These are phyloP conservation scores for Anomalospiza imberbis DNA, from an alignment of 2,797 vertebrate genomes.

Conservation along the genomic window DNA sequence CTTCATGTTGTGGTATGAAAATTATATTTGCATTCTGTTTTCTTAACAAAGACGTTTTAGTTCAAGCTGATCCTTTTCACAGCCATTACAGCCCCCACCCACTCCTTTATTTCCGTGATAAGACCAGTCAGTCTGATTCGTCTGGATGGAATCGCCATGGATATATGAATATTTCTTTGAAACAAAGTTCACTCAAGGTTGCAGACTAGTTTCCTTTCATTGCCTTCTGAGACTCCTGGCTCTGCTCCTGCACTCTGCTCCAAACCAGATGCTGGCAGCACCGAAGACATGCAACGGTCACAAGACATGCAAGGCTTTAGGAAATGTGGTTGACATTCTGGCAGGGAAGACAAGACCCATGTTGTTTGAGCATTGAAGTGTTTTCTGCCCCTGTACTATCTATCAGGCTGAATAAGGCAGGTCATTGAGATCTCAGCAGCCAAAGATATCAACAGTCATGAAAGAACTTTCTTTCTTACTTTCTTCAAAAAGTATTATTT, in stretches of 20 bases:
- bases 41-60: background rate
- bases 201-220: conserved; percentile 23
- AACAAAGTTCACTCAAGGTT: conserved; percentile 25
- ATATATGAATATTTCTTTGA: background rate
- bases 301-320: background rate
- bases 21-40: background rate
- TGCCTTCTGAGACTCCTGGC: conserved; percentile 12
- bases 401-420: background rate
- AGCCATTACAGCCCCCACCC: background rate
- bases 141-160: background rate
- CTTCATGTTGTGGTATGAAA: background rate
- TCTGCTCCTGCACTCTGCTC: background rate
- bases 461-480: background rate
- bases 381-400: background rate
- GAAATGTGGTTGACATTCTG: background rate
- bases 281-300: background rate
- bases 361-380: background rate
- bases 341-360: background rate
- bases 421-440: background rate
- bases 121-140: background rate
- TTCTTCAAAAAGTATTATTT: background rate
- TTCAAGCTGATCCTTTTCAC: background rate
- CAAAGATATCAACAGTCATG: background rate
- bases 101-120: background rate
- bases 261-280: conserved; percentile 17